Conservation (phyloP, 2,113 vertebrate genomes). For the Ardeotis arabs region DNA sequence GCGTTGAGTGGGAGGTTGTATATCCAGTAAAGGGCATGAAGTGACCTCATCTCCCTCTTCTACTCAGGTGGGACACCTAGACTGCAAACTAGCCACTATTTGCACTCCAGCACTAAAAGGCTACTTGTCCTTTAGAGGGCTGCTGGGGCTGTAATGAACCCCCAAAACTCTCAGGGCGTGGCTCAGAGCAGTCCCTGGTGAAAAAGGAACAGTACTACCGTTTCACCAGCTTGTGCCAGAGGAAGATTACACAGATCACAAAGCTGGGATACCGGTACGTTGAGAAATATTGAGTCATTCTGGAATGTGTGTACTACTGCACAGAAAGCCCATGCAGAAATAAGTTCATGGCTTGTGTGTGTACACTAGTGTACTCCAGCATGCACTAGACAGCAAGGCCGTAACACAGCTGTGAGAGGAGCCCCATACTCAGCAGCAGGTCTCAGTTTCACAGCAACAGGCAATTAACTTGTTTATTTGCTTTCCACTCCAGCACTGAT, state of each 20-base stretch:
- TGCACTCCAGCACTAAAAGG: background rate
- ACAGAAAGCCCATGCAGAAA: background rate
- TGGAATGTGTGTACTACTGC: background rate
- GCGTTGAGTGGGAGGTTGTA: background rate
- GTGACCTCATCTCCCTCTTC: background rate
- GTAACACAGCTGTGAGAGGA: background rate
- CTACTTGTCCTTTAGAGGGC: background rate
- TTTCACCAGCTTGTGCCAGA: background rate
- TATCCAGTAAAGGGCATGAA: background rate
- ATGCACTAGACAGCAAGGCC: background rate
- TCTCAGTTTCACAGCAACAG: background rate
- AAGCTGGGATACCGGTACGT: accelerated
- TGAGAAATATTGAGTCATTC: background rate
- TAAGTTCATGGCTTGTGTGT: background rate
- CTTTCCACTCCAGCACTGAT: background rate
- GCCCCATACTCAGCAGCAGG: background rate
- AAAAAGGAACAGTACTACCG: background rate
- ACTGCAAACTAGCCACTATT: background rate
- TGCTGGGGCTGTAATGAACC: background rate
- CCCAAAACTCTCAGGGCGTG: background rate
- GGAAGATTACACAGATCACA: background rate
- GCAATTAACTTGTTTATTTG: background rate
- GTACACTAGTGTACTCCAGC: background rate
- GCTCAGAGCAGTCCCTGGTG: background rate
- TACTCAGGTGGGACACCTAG: background rate